These are phyloP conservation scores for Ophonus ardosiacus DNA, from an alignment of 2,888 invertebrate species.

Conservation along the genomic window DNA sequence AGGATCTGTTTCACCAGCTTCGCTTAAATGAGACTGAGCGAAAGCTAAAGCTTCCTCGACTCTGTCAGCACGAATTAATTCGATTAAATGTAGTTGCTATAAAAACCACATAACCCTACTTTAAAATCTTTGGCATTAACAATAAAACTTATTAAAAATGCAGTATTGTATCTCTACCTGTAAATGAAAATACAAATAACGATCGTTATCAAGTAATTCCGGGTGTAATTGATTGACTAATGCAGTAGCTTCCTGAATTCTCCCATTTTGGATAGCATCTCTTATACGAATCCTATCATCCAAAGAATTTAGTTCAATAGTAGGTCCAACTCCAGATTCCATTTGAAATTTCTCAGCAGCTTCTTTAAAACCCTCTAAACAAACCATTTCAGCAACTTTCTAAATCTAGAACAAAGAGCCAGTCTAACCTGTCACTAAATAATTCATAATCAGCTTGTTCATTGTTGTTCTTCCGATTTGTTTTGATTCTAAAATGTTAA, in stretches of 20 bases:
- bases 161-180: conserved; percentile 79
- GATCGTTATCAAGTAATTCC: conserved; percentile 95
- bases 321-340: conserved; percentile 92
- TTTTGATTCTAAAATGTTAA: conserved; percentile 84
- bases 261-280: conserved; percentile 94
- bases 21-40: conserved; percentile 93
- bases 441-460: conserved; percentile 99
- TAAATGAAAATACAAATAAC: conserved; percentile 96
- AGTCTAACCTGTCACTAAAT: conserved; percentile 92
- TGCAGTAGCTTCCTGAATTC: conserved; percentile 94
- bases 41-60: conserved; percentile 93
- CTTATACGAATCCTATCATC: conserved; percentile 95
- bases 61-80: conserved; percentile 89
- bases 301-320: conserved; percentile 88
- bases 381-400: conserved; percentile 8
- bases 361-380: conserved; percentile 93
- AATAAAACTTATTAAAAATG: conserved; percentile 67
- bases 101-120: conserved; percentile 66
- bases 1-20: conserved; percentile 91
- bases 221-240: conserved; percentile 97
- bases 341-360: conserved; percentile 97
- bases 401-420: conserved; percentile 33
- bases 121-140: conserved; percentile 20
- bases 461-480: conserved; percentile 94
- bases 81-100: conserved; percentile 93